These are phyloP conservation scores for Meteorus colon DNA, from an alignment of 2,888 invertebrate species.

Conservation along the genomic window DNA sequence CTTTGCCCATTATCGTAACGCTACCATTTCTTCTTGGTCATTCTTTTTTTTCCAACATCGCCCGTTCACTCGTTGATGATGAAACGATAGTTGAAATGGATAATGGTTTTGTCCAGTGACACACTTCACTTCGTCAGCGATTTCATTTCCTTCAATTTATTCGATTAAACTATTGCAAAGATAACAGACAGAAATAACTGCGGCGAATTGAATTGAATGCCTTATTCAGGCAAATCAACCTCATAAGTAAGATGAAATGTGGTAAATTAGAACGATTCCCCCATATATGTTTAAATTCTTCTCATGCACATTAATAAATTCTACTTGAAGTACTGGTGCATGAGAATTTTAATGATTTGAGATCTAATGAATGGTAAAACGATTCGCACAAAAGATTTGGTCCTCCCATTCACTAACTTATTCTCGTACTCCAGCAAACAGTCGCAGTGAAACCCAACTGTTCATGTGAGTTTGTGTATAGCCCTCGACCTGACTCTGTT, in stretches of 20 bases:
- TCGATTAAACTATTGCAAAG: neutral
- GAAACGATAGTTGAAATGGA: slow-evolving; percentile 51
- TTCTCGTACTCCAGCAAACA: neutral
- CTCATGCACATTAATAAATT: slow-evolving; percentile 29
- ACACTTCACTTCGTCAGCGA: slow-evolving; percentile 46
- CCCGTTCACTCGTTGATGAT: slow-evolving; percentile 20
- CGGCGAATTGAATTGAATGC: neutral
- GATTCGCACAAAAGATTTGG: slow-evolving; percentile 54
- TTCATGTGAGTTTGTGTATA: slow-evolving; percentile 40
- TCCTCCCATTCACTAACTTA: slow-evolving; percentile 1
- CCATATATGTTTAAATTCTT: neutral
- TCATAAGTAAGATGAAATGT: slow-evolving; percentile 25
- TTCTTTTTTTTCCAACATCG: slow-evolving; percentile 9
- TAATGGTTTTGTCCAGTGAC: slow-evolving; percentile 49
- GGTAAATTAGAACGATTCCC: slow-evolving; percentile 23
- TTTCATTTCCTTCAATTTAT: slow-evolving; percentile 24
- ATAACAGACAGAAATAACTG: neutral
- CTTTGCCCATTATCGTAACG: slow-evolving; percentile 52
- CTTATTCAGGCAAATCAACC: slow-evolving; percentile 8
- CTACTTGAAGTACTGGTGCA: neutral
- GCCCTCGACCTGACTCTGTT: slow-evolving; percentile 9
- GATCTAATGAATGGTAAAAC: slow-evolving; percentile 60
- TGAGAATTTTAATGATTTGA: slow-evolving; percentile 53
- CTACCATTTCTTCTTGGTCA: slow-evolving; percentile 9
- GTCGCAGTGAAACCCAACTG: slow-evolving; percentile 21